phyloP scores from a whole-genome alignment of 2,888 invertebrate species.

The Orthonevra nobilis region DNA sequence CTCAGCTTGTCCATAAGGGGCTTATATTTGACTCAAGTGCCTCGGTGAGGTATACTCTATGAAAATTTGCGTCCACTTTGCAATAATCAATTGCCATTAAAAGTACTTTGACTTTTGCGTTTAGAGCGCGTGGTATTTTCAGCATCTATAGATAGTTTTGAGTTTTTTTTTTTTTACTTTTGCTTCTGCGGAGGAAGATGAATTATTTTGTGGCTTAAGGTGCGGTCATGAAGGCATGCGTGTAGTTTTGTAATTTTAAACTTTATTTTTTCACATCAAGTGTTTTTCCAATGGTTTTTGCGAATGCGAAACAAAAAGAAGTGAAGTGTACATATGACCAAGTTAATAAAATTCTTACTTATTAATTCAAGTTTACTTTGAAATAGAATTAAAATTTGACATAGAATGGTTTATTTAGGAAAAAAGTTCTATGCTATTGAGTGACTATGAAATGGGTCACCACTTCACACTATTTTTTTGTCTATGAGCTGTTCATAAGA shows the following conservation, averaged over 20 bases:
- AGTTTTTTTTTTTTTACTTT: slow-evolving; percentile 7
- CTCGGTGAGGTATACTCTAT: slow-evolving; percentile 61
- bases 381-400: slow-evolving; percentile 19
- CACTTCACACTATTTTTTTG: no score
- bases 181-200: slow-evolving; percentile 2
- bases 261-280: slow-evolving; percentile 22
- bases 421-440: no score
- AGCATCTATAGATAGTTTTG: slow-evolving; percentile 24
- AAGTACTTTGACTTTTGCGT: slow-evolving; percentile 77
- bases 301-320: background rate
- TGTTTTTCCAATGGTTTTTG: background rate
- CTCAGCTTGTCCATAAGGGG: background rate
- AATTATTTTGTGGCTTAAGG: slow-evolving; percentile 27
- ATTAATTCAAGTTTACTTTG: slow-evolving; percentile 1
- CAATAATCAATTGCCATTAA: slow-evolving; percentile 79
- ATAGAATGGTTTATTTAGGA: background rate
- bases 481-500: no score
- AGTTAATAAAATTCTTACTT: background rate
- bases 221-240: slow-evolving; percentile 41
- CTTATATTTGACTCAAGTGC: slow-evolving; percentile 34
- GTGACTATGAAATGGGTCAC: background rate
- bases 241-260: slow-evolving; percentile 43
- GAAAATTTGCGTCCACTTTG: slow-evolving; percentile 77
- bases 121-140: slow-evolving; percentile 6
- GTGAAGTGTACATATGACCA: background rate